phyloP scores from a whole-genome alignment of 2,888 invertebrate species.

The Cataglyphis livida region DNA sequence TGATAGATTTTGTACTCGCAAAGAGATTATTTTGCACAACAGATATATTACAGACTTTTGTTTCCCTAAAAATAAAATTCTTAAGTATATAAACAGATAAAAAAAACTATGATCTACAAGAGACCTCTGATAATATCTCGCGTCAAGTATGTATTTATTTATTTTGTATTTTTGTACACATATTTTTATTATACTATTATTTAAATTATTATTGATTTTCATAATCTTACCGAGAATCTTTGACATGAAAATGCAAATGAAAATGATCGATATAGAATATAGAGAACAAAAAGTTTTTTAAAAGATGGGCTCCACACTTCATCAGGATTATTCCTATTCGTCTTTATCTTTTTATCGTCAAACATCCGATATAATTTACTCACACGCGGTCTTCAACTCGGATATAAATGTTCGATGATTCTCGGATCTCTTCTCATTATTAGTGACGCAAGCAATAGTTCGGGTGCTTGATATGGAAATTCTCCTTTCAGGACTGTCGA shows the following conservation, averaged over 20 bases:
- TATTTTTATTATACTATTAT: background rate
- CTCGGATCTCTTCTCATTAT: background rate
- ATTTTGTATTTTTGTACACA: background rate
- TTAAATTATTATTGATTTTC: background rate
- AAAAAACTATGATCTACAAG: background rate
- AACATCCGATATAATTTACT: background rate
- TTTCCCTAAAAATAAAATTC: background rate
- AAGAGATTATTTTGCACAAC: constrained; percentile 28
- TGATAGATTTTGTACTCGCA: constrained; percentile 37
- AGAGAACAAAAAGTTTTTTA: background rate
- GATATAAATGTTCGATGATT: constrained; percentile 6
- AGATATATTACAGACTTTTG: background rate
- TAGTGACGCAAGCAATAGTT: constrained; percentile 25
- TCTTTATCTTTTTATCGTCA: constrained; percentile 1
- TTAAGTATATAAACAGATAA: background rate
- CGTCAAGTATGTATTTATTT: background rate
- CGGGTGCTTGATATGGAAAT: constrained; percentile 50
- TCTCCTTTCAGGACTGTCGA: constrained; percentile 90
- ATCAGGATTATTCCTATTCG: background rate
- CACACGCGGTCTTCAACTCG: background rate
- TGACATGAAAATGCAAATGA: background rate
- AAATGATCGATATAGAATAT: background rate
- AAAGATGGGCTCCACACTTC: background rate
- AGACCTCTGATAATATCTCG: background rate
- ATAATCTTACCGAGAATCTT: background rate